A percentile compares a stretch with the other conserved stretches of the same genome.
phyloP scores from a whole-genome alignment of 2,113 vertebrate genomes.

The Illadopsis cleaveri region DNA sequence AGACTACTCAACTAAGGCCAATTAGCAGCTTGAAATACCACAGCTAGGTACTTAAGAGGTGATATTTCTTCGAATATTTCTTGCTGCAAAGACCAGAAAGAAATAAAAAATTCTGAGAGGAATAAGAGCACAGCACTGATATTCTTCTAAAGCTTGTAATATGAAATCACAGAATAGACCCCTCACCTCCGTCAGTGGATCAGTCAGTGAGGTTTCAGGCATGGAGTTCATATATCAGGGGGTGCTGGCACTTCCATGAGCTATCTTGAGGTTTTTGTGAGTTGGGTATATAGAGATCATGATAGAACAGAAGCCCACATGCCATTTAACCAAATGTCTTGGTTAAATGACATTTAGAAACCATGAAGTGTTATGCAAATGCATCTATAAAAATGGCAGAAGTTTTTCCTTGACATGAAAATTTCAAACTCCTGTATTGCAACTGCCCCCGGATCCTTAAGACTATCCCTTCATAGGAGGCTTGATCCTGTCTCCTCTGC shows the following conservation, averaged over 20 bases:
- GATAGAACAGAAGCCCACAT: not conserved
- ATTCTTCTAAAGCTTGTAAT: not conserved
- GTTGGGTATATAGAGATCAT: not conserved
- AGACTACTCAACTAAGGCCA: not conserved
- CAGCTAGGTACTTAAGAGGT: too few species aligned
- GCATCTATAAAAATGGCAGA: not conserved
- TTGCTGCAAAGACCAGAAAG: not conserved
- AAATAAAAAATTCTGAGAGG: not conserved
- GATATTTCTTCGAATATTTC: not conserved
- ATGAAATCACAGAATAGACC: not conserved
- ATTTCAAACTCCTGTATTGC: not conserved
- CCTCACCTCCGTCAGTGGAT: not conserved
- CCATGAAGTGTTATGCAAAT: not conserved
- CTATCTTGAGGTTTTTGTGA: not conserved
- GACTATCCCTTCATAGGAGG: not conserved
- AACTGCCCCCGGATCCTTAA: not conserved
- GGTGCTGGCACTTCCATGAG: not conserved
- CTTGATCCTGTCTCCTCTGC: not conserved
- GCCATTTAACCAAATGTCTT: not conserved
- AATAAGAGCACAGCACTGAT: not conserved
- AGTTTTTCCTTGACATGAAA: not conserved
- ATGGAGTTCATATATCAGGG: not conserved
- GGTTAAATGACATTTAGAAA: not conserved
- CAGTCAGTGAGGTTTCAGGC: not conserved
- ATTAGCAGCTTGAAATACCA: not conserved